Evolutionary conservation across 2,888 invertebrate genomes (phyloP).

Genomic region (Megastigmus dorsalis): DNA sequence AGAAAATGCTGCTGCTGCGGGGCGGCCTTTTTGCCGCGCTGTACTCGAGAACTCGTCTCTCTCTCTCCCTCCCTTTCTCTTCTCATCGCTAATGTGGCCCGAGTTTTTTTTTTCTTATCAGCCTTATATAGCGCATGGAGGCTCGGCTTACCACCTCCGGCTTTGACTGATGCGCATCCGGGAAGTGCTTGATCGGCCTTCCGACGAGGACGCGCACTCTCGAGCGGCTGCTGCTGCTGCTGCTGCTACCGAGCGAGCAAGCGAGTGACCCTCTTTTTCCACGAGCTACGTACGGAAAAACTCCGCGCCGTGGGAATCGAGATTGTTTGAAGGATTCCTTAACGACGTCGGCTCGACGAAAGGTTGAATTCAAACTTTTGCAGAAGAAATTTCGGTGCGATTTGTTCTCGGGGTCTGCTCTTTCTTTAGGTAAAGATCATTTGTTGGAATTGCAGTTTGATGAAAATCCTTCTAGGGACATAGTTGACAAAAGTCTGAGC

Average conservation of each 20-base stretch:
- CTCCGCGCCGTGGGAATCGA: no score
- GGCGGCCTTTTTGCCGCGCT: neutral
- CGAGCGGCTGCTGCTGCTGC: no score
- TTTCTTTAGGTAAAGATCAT: no score
- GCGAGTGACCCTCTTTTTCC: no score
- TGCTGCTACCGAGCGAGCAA: no score
- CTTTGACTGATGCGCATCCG: neutral
- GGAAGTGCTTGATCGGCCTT: conserved; percentile 38
- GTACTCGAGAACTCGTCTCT: neutral
- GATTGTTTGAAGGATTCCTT: no score
- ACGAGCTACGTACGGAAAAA: no score
- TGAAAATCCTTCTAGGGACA: no score
- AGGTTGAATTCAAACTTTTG: neutral
- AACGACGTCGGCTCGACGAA: neutral
- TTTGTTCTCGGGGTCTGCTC: no score
- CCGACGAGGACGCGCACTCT: neutral
- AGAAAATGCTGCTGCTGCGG: neutral
- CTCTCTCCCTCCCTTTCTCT: neutral
- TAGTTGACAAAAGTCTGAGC: no score
- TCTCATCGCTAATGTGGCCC: conserved; percentile 19
- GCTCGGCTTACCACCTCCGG: conserved; percentile 38
- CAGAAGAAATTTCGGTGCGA: neutral
- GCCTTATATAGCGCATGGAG: no score
- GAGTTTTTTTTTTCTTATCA: neutral
- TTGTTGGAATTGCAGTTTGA: no score